Conservation (phyloP, 2,113 vertebrate genomes). For the Motacilla tschutschensis region DNA sequence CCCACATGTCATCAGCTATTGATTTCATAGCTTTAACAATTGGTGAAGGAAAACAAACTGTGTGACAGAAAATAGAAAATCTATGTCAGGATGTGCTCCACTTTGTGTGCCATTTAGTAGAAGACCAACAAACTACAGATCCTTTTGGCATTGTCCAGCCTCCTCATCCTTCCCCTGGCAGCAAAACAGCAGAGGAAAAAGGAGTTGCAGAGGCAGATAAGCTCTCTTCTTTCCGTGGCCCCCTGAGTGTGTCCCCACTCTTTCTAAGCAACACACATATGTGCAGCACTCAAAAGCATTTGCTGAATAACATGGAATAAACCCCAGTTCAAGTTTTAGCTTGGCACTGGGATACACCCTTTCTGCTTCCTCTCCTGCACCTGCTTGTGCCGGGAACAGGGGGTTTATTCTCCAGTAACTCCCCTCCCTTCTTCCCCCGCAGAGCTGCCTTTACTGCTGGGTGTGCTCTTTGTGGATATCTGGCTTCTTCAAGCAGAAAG, state of each 20-base stretch:
- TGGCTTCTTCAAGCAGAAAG: not conserved
- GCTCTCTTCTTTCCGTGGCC: accelerated
- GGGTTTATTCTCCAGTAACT: not conserved
- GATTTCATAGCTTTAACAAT: slow-evolving; percentile 25
- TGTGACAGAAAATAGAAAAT: not conserved
- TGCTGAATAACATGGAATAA: not conserved
- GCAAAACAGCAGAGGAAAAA: not conserved
- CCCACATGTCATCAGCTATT: slow-evolving; percentile 25
- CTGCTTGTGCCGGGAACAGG: not conserved
- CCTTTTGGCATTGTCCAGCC: not conserved
- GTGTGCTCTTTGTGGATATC: not conserved
- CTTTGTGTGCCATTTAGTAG: not conserved
- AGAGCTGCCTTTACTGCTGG: not conserved
- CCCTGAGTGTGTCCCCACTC: not conserved
- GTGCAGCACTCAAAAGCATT: not conserved
- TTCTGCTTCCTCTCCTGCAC: not conserved
- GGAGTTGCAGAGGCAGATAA: not conserved
- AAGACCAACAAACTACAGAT: not conserved
- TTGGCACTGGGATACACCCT: not conserved
- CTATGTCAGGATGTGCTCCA: not conserved
- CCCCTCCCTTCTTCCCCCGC: not conserved
- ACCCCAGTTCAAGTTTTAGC: not conserved
- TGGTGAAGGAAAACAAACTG: not conserved
- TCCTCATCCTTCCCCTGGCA: not conserved
- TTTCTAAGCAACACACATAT: accelerated